A percentile compares a stretch with the other conserved stretches of the same genome.
These are phyloP conservation scores for Cabera pusaria DNA, from an alignment of 2,888 invertebrate genomes.

Conservation along the genomic window DNA sequence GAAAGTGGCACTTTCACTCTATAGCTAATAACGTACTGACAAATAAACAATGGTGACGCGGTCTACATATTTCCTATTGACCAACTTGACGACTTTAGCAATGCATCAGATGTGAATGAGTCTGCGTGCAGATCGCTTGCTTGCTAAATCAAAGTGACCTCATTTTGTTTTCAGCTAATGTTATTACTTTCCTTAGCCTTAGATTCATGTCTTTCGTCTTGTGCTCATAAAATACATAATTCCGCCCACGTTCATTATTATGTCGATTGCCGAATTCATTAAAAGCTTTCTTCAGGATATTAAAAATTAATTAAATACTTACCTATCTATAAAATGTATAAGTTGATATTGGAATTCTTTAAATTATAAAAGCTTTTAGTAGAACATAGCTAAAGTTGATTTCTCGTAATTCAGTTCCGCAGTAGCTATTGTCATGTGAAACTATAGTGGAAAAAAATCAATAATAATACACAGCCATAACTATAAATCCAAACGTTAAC, in stretches of 20 bases:
- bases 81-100: slow-evolving; percentile 57
- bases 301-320: no score
- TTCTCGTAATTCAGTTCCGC: slow-evolving; percentile 15
- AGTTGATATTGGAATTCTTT: no score
- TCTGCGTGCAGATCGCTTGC: slow-evolving; percentile 70
- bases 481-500: no score
- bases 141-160: slow-evolving; percentile 63
- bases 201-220: slow-evolving; percentile 39
- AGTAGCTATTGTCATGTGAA: slow-evolving; percentile 17
- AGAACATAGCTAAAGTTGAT: slow-evolving; percentile 10
- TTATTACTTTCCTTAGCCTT: slow-evolving; percentile 37
- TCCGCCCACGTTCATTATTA: background rate
- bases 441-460: slow-evolving; percentile 11
- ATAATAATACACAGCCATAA: no score
- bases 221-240: slow-evolving; percentile 12
- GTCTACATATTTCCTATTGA: slow-evolving; percentile 25
- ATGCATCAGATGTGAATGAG: slow-evolving; percentile 60
- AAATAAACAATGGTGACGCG: slow-evolving; percentile 27
- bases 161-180: slow-evolving; percentile 56
- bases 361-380: slow-evolving; percentile 15
- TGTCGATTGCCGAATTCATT: background rate
- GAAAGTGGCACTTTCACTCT: slow-evolving; percentile 67
- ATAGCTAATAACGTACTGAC: slow-evolving; percentile 36
- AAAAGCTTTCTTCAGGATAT: background rate
- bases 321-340: no score